Evolutionary conservation across 2,888 invertebrate species (phyloP), one percentile per base, ranked within the genome.

Genomic region (Muschampia plurimacula): DNA sequence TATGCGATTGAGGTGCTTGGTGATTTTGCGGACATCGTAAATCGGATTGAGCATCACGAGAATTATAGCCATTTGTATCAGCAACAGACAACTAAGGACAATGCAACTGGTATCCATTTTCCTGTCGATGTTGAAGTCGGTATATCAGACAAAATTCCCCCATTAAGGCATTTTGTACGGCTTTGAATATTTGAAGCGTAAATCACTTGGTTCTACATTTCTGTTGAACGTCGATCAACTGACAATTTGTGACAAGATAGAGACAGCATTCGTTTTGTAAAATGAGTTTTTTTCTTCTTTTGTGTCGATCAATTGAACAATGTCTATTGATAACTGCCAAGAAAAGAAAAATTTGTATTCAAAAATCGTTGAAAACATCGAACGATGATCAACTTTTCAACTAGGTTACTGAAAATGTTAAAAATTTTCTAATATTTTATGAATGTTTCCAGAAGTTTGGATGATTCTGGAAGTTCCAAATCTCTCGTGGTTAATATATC

Each of bases 11-110:
- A 92, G 78, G 41, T 76, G 81, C 2, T 75, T 72, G 9, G 84
- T 83, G 10, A 90, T 77, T 72, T 84, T 88, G 2, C 84, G 82
- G 32, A 88, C 83, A 62, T 93, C 91, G 72, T 89, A 86, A 8
- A 83, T 77, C 0, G 92, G 91, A 66, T 91, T 92, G n/a, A 93
- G 81, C 83, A 92, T 84, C 9, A 84, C 74, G 2, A 92, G 81
- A 12, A 88, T 80, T 4, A 85, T 52, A 4, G 84, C 79, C 91
- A 92, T 92, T 79, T 93, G 92, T 7, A 88, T 49, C 28, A 93
- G 77, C 39, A 92, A 79, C 28, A 91, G 63, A 65, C 83, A 81
- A 9, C 85, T 81, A 2, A 92, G 79, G 32, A 87, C 73, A 39
- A 87, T 78, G 73, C 85, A 86, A 73, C 85, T 81, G 70, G 76